phyloP scores from a whole-genome alignment of 64 coral and sea anemone genomes.

The Pachyseris speciosa region DNA sequence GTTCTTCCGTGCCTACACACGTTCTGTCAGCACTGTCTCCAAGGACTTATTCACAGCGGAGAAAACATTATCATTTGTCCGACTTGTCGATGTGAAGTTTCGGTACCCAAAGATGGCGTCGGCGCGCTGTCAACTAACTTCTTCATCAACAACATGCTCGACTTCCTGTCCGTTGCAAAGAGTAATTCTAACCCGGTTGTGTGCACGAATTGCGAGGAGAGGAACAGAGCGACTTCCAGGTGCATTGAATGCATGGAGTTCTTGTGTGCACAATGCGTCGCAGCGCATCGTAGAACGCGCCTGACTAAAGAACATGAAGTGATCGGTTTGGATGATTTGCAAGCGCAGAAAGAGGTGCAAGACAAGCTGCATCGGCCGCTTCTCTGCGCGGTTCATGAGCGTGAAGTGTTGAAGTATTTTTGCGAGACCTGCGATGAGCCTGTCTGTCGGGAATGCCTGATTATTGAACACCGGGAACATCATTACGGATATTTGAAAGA shows the following conservation, averaged over 20 bases:
- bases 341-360: slow-evolving; percentile 77
- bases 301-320: slow-evolving; percentile 97
- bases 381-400: slow-evolving; percentile 79
- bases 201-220: slow-evolving; percentile 93
- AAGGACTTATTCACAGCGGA: slow-evolving; percentile 70
- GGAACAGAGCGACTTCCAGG: slow-evolving; percentile 67
- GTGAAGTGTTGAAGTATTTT: slow-evolving; percentile 92
- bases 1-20: slow-evolving; percentile 94
- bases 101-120: slow-evolving; percentile 84
- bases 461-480: slow-evolving; percentile 96
- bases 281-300: slow-evolving; percentile 85
- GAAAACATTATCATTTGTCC: slow-evolving; percentile 89
- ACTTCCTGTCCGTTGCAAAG: slow-evolving; percentile 90
- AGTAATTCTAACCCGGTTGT: slow-evolving; percentile 83
- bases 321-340: slow-evolving; percentile 82
- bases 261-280: slow-evolving; percentile 87
- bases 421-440: slow-evolving; percentile 96
- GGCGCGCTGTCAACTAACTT: slow-evolving; percentile 88
- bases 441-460: slow-evolving; percentile 93
- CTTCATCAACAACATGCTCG: slow-evolving; percentile 99
- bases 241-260: slow-evolving; percentile 99
- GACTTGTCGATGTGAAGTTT: slow-evolving; percentile 85
- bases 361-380: slow-evolving; percentile 91
- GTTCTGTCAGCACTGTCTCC: slow-evolving; percentile 91
- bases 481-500: slow-evolving; percentile 96